Evolutionary conservation across 2,797 vertebrate species (phyloP).

Genomic region (Molossus molossus): DNA sequence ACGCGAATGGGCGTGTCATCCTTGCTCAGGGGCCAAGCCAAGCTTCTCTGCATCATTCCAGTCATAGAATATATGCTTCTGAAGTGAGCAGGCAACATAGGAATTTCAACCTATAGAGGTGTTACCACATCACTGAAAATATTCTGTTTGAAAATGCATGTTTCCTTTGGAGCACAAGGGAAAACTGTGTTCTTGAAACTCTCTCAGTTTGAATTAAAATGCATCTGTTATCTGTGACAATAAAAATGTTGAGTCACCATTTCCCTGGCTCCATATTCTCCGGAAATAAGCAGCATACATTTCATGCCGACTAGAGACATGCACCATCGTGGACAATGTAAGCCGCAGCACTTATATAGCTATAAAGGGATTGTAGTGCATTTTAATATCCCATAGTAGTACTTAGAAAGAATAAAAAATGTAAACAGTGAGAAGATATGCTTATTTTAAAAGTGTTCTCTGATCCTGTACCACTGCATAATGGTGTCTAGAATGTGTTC

Average conservation of each 20-base stretch:
- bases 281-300: conserved; percentile 30
- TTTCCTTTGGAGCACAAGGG: not conserved
- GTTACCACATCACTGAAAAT: not conserved
- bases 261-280: conserved; percentile 51
- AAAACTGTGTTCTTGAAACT: not conserved
- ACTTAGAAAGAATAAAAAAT: conserved; percentile 87
- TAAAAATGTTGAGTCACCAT: conserved; percentile 37
- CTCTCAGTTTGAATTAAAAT: conserved; percentile 5
- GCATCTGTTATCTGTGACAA: not conserved
- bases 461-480: conserved; percentile 69
- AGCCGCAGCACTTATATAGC: conserved; percentile 82
- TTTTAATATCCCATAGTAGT: conserved; percentile 83
- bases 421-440: conserved; percentile 76
- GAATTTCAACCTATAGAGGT: not conserved
- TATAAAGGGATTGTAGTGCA: conserved; percentile 79
- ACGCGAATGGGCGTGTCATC: not conserved
- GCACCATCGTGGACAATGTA: conserved; percentile 85
- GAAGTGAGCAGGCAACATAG: not conserved
- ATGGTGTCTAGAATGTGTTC: conserved; percentile 82
- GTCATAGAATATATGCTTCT: not conserved
- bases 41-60: not conserved
- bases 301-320: conserved; percentile 72
- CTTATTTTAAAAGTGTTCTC: conserved; percentile 78
- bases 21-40: not conserved
- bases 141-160: not conserved